Conservation (phyloP, 2,797 vertebrate species). For the Gambusia yucatana region DNA sequence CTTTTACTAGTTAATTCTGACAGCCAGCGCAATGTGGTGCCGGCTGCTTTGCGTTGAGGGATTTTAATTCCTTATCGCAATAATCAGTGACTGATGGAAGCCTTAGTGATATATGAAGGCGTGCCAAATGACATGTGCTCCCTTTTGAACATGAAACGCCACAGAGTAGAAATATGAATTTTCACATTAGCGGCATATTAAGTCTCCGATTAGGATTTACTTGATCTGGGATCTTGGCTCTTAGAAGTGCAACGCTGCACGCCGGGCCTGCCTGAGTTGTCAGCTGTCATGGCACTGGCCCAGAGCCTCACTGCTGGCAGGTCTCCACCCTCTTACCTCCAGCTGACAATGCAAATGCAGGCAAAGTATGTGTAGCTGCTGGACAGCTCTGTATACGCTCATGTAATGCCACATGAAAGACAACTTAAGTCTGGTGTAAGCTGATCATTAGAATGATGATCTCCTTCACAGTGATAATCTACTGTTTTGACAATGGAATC, state of each 20-base stretch:
- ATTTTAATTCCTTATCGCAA: conserved; percentile 80
- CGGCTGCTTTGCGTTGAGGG: conserved; percentile 81
- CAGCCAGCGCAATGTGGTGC: conserved; percentile 73
- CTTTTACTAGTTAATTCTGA: conserved; percentile 78
- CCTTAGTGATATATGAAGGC: conserved; percentile 76
- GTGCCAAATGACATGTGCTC: conserved; percentile 75
- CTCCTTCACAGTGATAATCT: conserved; percentile 18
- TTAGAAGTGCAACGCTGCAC: conserved; percentile 64
- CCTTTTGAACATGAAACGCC: conserved; percentile 78
- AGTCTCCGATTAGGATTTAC: conserved; percentile 73
- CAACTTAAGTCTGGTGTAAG: conserved; percentile 31
- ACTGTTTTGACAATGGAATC: conserved; percentile 45
- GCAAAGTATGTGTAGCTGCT: conserved; percentile 74
- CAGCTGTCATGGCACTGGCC: conserved; percentile 75
- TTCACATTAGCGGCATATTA: conserved; percentile 78
- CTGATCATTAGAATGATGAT: conserved; percentile 38
- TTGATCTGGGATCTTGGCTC: conserved; percentile 77
- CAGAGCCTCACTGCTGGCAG: conserved; percentile 75
- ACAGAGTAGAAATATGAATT: conserved; percentile 79
- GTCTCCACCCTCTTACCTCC: conserved; percentile 77
- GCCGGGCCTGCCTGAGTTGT: conserved; percentile 65
- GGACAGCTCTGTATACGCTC: conserved; percentile 69
- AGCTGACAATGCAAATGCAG: conserved; percentile 82
- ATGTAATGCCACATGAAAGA: conserved; percentile 48
- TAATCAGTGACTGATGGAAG: conserved; percentile 81